Evolutionary conservation across 30 jellyfish, hydroid and myxozoan genomes (phyloP).

Genomic region (Cassiopea xamachana): DNA sequence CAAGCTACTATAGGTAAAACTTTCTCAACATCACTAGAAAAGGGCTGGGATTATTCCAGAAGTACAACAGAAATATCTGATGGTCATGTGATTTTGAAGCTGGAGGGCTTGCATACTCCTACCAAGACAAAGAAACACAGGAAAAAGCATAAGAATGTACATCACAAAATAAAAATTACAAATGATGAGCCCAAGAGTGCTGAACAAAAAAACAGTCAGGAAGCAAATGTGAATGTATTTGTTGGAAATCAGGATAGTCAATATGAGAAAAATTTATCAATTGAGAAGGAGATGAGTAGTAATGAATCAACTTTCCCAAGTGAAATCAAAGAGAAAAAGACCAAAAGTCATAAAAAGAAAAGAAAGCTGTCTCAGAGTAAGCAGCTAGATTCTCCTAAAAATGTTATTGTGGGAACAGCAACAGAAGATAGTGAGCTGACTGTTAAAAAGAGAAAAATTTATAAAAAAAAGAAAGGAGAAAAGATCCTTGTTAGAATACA

Average conservation of each 20-base stretch:
- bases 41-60: slow-evolving; percentile 21
- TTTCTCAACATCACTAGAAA: not conserved
- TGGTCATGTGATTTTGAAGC: slow-evolving; percentile 69
- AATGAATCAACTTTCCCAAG: not conserved
- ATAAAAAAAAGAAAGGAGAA: slow-evolving; percentile 82
- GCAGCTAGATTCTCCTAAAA: not conserved
- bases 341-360: slow-evolving; percentile 54
- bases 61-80: slow-evolving; percentile 67
- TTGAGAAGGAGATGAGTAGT: not conserved
- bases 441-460: slow-evolving; percentile 81
- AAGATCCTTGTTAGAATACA: slow-evolving; percentile 77
- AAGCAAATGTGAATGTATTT: not conserved
- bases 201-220: not conserved
- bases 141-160: slow-evolving; percentile 61
- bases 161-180: slow-evolving; percentile 4
- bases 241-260: not conserved
- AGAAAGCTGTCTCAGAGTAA: slow-evolving; percentile 24
- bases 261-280: not conserved
- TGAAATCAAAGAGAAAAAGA: not conserved
- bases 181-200: not conserved
- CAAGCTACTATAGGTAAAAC: not conserved
- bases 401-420: not conserved
- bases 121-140: slow-evolving; percentile 53
- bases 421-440: slow-evolving; percentile 14
- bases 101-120: slow-evolving; percentile 64